A percentile compares a stretch with the other conserved stretches of the same genome.
phyloP scores from a whole-genome alignment of 2,797 vertebrate genomes.

The Florisuga fusca region DNA sequence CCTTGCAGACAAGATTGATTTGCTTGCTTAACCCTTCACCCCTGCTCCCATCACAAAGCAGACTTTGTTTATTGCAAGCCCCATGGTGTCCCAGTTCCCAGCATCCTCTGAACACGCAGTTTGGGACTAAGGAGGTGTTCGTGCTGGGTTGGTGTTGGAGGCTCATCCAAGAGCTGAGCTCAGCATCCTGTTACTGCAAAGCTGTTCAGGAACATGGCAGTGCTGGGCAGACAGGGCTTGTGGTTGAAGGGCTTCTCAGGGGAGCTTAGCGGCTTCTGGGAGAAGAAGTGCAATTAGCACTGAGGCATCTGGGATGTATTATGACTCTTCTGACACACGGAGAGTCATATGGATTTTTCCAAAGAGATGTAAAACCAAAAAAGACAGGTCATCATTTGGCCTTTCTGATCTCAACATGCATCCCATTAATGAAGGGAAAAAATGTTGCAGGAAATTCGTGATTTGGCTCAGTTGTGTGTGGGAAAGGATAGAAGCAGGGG shows the following conservation, averaged over 20 bases:
- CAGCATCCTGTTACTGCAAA: not conserved
- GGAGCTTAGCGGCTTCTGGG: not conserved
- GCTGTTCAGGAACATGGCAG: not conserved
- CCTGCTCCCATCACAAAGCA: not conserved
- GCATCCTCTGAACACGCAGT: not conserved
- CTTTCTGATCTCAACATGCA: slow-evolving; percentile 54
- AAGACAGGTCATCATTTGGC: slow-evolving; percentile 39
- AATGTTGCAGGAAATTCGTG: slow-evolving; percentile 17
- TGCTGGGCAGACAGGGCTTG: not conserved
- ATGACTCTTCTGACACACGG: not conserved
- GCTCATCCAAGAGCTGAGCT: not conserved
- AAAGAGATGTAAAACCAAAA: not conserved
- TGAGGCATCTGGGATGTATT: slow-evolving; percentile 31
- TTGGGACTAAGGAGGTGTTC: not conserved
- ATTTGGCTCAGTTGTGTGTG: slow-evolving; percentile 40
- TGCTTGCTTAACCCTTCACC: not conserved
- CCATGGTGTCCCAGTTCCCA: accelerated
- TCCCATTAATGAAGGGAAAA: slow-evolving; percentile 14
- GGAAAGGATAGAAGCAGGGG: not conserved
- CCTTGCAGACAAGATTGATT: not conserved
- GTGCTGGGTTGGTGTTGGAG: not conserved
- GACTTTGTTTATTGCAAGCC: not conserved
- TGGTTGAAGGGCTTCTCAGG: not conserved
- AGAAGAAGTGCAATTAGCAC: not conserved
- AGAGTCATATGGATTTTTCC: slow-evolving; percentile 30